A percentile compares a stretch with the other conserved stretches of the same genome.
Conservation (phyloP, 2,888 invertebrate genomes). For the Dorcus hopei region DNA sequence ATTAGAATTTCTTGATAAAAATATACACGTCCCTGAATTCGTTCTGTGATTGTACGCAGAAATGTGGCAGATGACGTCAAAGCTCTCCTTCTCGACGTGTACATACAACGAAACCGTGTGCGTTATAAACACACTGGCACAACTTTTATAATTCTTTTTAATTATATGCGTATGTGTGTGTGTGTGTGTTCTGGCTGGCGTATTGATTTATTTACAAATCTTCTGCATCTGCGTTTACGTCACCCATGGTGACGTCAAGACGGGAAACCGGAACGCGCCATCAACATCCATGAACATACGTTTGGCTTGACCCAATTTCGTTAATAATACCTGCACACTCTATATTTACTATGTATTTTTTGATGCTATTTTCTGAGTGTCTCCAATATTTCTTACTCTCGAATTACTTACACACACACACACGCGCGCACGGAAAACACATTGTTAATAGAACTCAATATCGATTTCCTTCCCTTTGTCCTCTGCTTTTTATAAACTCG, state of each 20-base stretch:
- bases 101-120: no score
- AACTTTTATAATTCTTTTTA: no score
- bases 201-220: constrained; percentile 17
- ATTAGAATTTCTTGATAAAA: background rate
- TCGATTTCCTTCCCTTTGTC: no score
- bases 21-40: background rate
- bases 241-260: constrained; percentile 16
- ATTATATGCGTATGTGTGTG: background rate
- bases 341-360: no score
- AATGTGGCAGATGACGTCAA: background rate
- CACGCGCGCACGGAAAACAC: background rate
- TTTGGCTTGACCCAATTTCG: background rate
- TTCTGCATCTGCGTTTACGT: constrained; percentile 17
- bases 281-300: background rate
- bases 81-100: background rate
- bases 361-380: no score
- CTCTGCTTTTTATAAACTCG: no score
- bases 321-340: no score
- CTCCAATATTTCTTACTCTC: no score
- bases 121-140: no score
- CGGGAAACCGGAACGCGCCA: constrained; percentile 10
- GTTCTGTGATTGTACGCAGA: background rate
- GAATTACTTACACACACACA: background rate
- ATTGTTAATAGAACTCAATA: no score
- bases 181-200: constrained; percentile 1